Conservation (phyloP, 2,113 vertebrate genomes). For the Mesitornis unicolor region DNA sequence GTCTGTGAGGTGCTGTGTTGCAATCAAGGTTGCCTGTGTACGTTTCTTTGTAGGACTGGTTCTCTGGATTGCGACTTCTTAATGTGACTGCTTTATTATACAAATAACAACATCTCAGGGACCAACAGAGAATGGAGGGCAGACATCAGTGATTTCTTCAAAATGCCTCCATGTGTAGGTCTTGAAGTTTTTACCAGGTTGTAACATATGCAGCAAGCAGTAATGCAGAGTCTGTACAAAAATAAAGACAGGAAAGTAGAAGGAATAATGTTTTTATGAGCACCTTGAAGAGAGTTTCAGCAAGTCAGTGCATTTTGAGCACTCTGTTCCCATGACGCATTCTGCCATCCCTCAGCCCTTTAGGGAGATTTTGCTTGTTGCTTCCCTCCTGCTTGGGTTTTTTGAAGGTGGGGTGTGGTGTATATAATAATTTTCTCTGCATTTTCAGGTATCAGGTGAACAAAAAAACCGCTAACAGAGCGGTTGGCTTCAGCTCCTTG, state of each 20-base stretch:
- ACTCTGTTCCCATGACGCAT: neutral
- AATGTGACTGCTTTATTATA: neutral
- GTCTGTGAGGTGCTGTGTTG: neutral
- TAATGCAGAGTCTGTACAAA: neutral
- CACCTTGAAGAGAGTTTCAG: neutral
- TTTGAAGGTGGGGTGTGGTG: neutral
- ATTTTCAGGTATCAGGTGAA: neutral
- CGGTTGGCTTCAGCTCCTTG: neutral
- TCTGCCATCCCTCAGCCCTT: neutral
- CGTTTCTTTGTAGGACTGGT: neutral
- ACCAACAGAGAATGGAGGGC: neutral
- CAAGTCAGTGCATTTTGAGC: neutral
- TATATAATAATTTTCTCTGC: neutral
- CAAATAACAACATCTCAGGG: neutral
- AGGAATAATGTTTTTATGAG: neutral
- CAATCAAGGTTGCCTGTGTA: neutral
- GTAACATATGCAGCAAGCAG: neutral
- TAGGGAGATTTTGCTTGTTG: neutral
- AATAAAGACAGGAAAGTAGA: neutral
- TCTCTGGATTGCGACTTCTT: neutral
- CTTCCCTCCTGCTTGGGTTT: neutral
- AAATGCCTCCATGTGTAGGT: fast-evolving
- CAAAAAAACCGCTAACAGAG: neutral
- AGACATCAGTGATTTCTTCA: neutral
- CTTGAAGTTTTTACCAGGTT: neutral